Percentiles rank a stretch among this genome's conserved stretches.
Evolutionary conservation across 2,888 invertebrate species (phyloP).

Genomic region (Himalopsyche tibetana): DNA sequence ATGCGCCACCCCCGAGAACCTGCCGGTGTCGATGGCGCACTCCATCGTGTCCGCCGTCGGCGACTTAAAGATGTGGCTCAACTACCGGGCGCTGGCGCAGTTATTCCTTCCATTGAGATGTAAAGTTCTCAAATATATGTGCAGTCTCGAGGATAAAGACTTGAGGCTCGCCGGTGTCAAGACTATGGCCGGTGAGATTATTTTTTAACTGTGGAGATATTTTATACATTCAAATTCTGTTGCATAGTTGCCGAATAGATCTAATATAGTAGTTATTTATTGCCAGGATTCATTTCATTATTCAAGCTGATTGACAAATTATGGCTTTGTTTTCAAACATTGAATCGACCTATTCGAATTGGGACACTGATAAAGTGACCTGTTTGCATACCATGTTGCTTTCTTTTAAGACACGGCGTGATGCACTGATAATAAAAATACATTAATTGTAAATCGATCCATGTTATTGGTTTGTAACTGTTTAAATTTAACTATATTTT

Average conservation of each 20-base stretch:
- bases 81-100: slow-evolving; percentile 92
- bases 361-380: too few species aligned
- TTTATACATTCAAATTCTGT: not conserved
- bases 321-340: too few species aligned
- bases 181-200: slow-evolving; percentile 89
- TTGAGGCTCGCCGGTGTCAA: slow-evolving; percentile 91
- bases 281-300: not conserved
- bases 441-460: too few species aligned
- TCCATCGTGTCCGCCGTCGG: slow-evolving; percentile 94
- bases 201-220: not conserved
- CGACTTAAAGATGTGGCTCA: slow-evolving; percentile 95
- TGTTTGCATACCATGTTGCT: too few species aligned
- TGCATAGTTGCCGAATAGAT: not conserved
- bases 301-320: too few species aligned
- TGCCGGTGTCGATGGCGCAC: slow-evolving; percentile 93
- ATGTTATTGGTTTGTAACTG: too few species aligned
- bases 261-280: not conserved
- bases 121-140: slow-evolving; percentile 94
- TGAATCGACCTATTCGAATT: too few species aligned
- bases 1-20: slow-evolving; percentile 81
- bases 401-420: too few species aligned
- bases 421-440: too few species aligned
- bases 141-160: slow-evolving; percentile 94
- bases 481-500: too few species aligned
- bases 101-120: slow-evolving; percentile 91